These are phyloP conservation scores for Clitarchus hookeri DNA, from an alignment of 2,888 invertebrate genomes.

Conservation along the genomic window DNA sequence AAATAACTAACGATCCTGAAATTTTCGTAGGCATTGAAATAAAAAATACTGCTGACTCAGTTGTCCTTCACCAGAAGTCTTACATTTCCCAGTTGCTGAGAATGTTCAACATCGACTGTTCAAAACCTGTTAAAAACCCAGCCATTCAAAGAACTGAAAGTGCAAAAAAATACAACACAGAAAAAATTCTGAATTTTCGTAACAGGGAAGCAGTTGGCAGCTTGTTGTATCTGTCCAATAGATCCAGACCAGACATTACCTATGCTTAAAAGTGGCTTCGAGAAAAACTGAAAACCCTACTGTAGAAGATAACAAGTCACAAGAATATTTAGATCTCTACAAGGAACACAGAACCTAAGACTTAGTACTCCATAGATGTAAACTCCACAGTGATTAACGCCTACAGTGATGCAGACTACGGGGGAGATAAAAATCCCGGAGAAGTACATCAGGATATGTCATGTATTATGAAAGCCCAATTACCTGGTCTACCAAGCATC, in stretches of 20 bases:
- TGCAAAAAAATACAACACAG: not conserved
- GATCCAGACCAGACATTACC: not conserved
- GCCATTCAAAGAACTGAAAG: not conserved
- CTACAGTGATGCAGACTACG: not conserved
- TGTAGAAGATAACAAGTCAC: not conserved
- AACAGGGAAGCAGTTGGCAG: not conserved
- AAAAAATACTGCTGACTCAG: not conserved
- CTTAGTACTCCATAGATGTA: not conserved
- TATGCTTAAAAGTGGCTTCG: not conserved
- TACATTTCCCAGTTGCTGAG: slow-evolving; percentile 6
- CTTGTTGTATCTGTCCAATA: not conserved
- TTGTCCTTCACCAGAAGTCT: not conserved
- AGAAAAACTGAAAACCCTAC: not conserved
- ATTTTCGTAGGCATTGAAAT: not conserved
- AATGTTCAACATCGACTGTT: not conserved
- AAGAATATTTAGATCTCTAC: not conserved
- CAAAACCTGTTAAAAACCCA: not conserved
- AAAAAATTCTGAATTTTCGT: not conserved
- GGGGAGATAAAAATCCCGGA: not conserved
- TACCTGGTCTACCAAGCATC: not conserved
- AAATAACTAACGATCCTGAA: not conserved
- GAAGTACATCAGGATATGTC: not conserved
- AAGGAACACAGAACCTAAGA: not conserved
- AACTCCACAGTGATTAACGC: not conserved
- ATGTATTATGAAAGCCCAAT: not conserved